A percentile compares a stretch with the other conserved stretches of the same genome.
phyloP scores from a whole-genome alignment of 2,797 vertebrate genomes.

The Premnoplex brunnescens region DNA sequence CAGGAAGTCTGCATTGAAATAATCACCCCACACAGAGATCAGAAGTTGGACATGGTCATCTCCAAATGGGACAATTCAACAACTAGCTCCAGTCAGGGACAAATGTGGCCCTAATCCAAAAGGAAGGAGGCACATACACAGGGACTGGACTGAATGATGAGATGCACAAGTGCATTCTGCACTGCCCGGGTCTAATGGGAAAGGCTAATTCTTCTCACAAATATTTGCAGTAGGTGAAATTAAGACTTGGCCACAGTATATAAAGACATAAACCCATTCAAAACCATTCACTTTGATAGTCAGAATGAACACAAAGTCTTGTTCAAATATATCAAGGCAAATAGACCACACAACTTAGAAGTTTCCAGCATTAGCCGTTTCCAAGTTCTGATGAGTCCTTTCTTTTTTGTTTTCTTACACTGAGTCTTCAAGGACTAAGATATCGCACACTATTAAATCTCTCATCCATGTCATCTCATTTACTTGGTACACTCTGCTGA shows the following conservation, averaged over 20 bases:
- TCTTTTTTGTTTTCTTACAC: background rate
- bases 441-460: background rate
- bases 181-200: background rate
- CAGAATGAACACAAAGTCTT: background rate
- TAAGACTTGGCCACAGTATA: background rate
- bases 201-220: background rate
- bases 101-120: background rate
- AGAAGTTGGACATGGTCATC: background rate
- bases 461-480: background rate
- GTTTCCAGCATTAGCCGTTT: background rate
- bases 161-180: background rate
- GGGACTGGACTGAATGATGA: background rate
- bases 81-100: background rate
- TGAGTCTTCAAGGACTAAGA: background rate
- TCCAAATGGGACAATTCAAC: background rate
- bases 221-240: background rate
- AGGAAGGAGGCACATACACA: background rate
- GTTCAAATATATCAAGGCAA: background rate
- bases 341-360: background rate
- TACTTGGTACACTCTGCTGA: background rate
- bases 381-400: background rate
- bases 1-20: background rate
- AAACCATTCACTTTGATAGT: background rate
- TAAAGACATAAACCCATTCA: background rate
- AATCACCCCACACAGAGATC: background rate